A percentile compares a stretch with the other conserved stretches of the same genome.
These are phyloP conservation scores for Ibycter americanus DNA, from an alignment of 2,797 vertebrate species.

Conservation along the genomic window DNA sequence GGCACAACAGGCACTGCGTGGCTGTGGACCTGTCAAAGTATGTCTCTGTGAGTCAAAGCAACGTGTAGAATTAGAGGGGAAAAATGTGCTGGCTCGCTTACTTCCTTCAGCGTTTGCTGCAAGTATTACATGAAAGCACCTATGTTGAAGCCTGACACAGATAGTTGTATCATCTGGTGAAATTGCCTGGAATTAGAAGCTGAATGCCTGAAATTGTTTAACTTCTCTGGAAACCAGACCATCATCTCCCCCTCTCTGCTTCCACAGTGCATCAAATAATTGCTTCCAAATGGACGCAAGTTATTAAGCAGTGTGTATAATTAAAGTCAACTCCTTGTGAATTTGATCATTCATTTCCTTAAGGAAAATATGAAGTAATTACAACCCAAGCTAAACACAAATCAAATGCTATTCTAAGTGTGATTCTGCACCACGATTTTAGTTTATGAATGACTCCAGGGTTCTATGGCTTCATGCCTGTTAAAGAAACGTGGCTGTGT, in stretches of 20 bases:
- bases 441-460: conserved; percentile 46
- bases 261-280: conserved; percentile 15
- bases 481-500: background rate
- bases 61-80: background rate
- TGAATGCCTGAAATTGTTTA: background rate
- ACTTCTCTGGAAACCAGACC: background rate
- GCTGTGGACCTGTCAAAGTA: accelerated
- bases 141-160: background rate
- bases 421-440: background rate
- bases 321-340: conserved; percentile 50
- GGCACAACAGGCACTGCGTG: accelerated
- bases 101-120: background rate
- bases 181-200: background rate
- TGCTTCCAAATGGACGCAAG: conserved; percentile 42
- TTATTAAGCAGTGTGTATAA: conserved; percentile 50
- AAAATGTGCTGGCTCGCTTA: background rate
- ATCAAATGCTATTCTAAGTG: conserved; percentile 6
- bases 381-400: conserved; percentile 41
- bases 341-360: conserved; percentile 43
- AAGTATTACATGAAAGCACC: background rate
- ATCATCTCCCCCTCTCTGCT: background rate
- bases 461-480: conserved; percentile 7
- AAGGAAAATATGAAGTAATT: conserved; percentile 61
- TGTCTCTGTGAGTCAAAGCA: background rate
- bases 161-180: background rate